Evolutionary conservation across 2,113 vertebrate species (phyloP), one percentile per base, ranked within the genome.

Genomic region (Ptychochromis oligacanthus): DNA sequence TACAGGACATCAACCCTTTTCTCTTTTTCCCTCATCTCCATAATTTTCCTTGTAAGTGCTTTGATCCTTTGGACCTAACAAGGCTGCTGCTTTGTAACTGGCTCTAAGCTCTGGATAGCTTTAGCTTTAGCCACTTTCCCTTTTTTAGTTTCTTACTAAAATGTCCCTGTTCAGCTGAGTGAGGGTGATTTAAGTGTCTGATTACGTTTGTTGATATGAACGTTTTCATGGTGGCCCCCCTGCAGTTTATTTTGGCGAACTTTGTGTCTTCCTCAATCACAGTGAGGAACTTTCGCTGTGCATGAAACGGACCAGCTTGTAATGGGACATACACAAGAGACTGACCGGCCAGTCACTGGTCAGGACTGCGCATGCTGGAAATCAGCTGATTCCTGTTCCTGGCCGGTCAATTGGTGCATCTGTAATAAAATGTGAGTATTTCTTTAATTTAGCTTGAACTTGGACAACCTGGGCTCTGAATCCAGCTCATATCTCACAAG

Each of bases 291-390:
- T 65, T 65, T 43, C 13, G 38, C 24, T 65, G 0, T 65, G 34
- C 34, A 6, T 5, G 34, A 36, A 36, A 36, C 6, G 5, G 34
- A 7, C 6, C 34, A 36, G 34, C 6, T 6, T 0, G 1, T 65
- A 43, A 65, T 65, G n/a, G 43, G n/a, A 65, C 1, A 1, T 62
- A 38, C 34, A 38, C 18, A 38, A 13, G 34, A 31, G 28, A 31
- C 28, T 31, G 28, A 31, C 28, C 4, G 2, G 4, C 28, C 4
- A 3, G 28, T 31, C 28, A 31, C 28, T 31, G 28, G 28, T 31
- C 28, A 31, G 28, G 28, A 4, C 28, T 31, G 28, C 2, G 28
- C 28, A 31, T 4, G 4, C 28, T 65, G 13, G 43, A 43, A 65
- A 24, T 43, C 43, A 36, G 62, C 17, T 36, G 24, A 17, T 7